Base-by-base conservation (phyloP, 1,140 invertebrate genomes). In the Drosophila pruinosa region DNA sequence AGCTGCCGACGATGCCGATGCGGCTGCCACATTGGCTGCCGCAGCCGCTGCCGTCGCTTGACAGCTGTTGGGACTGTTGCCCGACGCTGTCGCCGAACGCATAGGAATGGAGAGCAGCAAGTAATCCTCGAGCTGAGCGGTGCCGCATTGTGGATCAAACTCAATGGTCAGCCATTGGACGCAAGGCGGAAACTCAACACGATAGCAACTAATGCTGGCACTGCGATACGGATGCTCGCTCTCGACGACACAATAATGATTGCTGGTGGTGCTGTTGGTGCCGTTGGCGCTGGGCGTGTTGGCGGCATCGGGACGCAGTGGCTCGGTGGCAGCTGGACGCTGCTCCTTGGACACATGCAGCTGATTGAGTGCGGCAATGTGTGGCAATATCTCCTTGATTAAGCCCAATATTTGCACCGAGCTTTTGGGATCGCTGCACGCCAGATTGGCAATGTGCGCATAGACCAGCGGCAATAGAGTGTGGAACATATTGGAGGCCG, bases 141-240 rank as follows among this genome's bases (percentile, higher is more conserved):
- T 99, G 34, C 97, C 95, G 92, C 97, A 98, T 53, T 96, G 94
- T 0, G 96, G 94, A 86, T 98, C 98, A 92, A 99, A 99, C 92
- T 99, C 97, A 4, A 99, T 91, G 0, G 95, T 95, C 81, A 99
- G 93, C 97, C 98, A 99, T 72, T 97, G 95, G 0, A 99, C 97
- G 67, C 93, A 94, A 7, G 95, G 92, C 0, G 98, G 97, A 92
- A 99, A 99, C 39, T 94, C 93, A 1, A 99, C 97, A 91, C 97
- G 96, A 71, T 97, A 98, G 92, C 96, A 96, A 31, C 95, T 95
- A 8, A 98, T 96, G 47, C 95, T 95, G 2, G 97, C 96, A 34
- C 96, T 95, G 92, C 97, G 97, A 92, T 99, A 99, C 0, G 98
- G 98, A 93, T 99, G 98, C 28, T 98, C 97, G 91, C 97, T 98